Evolutionary conservation across 2,113 vertebrate genomes (phyloP), one percentile per base, ranked within the genome.

Genomic region (Pogonocichla stellata): DNA sequence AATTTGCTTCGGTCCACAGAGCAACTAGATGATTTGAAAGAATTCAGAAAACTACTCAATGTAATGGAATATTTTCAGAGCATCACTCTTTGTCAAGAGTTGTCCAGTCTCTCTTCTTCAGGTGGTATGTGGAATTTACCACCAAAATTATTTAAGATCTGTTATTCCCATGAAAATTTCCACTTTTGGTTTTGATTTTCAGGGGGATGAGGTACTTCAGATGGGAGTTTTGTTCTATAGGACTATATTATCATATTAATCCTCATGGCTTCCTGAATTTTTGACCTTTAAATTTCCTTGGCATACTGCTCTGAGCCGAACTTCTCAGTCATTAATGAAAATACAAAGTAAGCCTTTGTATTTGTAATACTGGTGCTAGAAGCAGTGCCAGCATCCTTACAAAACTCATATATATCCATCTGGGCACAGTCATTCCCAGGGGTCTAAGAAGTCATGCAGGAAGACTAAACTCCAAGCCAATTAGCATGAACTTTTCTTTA

Each of bases 401-500:
- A 24, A 36, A 80, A 58, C n/a, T 85, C 23, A 8, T 50, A 19
- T 20, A 34, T 28, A 85, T 19, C 19, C 8, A 13, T 66, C 73
- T 58, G 23, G 74, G 50, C 23, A 47, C 40, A 73, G 58, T 36
- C 54, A 80, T 29, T 80, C 79, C 42, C 43, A 15, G 14, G 51
- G 19, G 54, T 51, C 75, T 80, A 61, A 48, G 31, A 93, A 88
- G 61, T 72, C 62, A 47, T 28, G 33, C 13, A 82, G 22, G 17
- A 92, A 95, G 54, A 65, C 34, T 62, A 54, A 86, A 82, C 60
- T 91, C 72, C 40, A 74, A 86, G 22, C 12, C 87, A 96, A 86
- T 95, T 93, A 86, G 56, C 14, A 74, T 9, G 28, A 95, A 90
- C 67, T 83, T 94, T 70, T 65, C 67, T 80, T 80, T 80, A 86